Conservation (phyloP, 2,797 vertebrate genomes). For the Pempheris klunzingeri region DNA sequence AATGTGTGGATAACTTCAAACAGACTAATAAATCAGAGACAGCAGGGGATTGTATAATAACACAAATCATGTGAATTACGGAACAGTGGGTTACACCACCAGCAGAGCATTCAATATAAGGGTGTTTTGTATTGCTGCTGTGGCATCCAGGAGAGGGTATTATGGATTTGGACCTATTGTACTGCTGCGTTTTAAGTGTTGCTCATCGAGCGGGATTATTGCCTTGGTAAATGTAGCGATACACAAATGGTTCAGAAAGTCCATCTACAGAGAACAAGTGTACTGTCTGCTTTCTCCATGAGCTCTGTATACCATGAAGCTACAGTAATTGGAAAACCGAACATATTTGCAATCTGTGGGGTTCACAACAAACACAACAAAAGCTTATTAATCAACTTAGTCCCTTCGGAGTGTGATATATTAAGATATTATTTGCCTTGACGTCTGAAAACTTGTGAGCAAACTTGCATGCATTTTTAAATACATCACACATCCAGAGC, state of each 20-base stretch:
- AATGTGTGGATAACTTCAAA: conserved; percentile 51
- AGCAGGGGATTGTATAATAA: conserved; percentile 32
- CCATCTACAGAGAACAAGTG: conserved; percentile 33
- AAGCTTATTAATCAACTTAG: conserved; percentile 43
- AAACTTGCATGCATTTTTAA: conserved; percentile 51
- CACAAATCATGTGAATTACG: conserved; percentile 43
- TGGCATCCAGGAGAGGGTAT: conserved; percentile 26
- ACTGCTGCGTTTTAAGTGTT: conserved; percentile 51
- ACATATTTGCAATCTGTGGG: conserved; percentile 40
- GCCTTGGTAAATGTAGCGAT: conserved; percentile 41
- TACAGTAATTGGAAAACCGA: conserved; percentile 50
- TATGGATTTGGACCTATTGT: conserved; percentile 46
- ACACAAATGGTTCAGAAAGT: conserved; percentile 28
- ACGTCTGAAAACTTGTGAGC: conserved; percentile 23
- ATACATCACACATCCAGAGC: conserved; percentile 36
- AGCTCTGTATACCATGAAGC: conserved; percentile 8
- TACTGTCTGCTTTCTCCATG: background rate
- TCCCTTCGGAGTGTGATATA: conserved; percentile 26
- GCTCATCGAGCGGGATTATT: conserved; percentile 44
- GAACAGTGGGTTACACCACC: conserved; percentile 43
- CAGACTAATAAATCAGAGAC: conserved; percentile 44
- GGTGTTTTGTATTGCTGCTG: conserved; percentile 27
- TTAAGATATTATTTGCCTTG: conserved; percentile 51
- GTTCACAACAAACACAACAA: conserved; percentile 44
- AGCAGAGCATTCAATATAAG: conserved; percentile 38